Evolutionary conservation across 2,888 invertebrate species (phyloP), one percentile per base, ranked within the genome.

Genomic region (Cheilosia variabilis): DNA sequence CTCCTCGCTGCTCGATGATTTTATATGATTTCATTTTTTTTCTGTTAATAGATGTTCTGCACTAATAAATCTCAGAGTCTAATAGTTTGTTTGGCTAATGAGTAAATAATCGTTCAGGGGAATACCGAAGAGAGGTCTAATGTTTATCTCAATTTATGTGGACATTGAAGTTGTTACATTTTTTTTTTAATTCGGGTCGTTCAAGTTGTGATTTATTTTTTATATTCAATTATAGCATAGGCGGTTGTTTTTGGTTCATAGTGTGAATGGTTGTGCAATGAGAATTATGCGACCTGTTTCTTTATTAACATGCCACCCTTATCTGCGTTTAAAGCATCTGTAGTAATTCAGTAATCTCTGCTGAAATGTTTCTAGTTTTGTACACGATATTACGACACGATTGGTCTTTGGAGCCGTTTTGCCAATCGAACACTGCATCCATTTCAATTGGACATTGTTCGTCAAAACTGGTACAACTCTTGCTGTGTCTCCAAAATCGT

Each of bases 401-500:
- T 22, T 47, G 22, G 4, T 43, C 17, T 53, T 45, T 55, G 17
- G 50, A 78, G 45, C 27, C 45, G 62, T 75, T 50, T 22, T 63
- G 2, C 83, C 83, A 71, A 78, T 78, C 72, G 78, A 83, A 79
- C 78, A 78, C 83, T 73, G 72, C 60, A 66, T 52, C 17, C 53
- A 66, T 17, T 58, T 58, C 58, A 53, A 45, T 82, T 72, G 71
- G 24, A 19, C 31, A 47, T 19, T 57, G 65, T 58, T 60, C 13
- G 65, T 52, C n/a, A 19, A 50, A 77, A 66, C 53, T 78, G 71
- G 60, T 60, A 72, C 55, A 24, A 58, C 57, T 76, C 34, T 27
- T 45, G 22, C 50, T n/a, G 24, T 47, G 24, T 43, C 10, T 19
- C 66, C 22, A 66, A 76, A 66, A 53, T n/a, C 50, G 22, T 63